Percentiles rank a stretch among this genome's conserved stretches.
phyloP scores from a whole-genome alignment of 2,888 invertebrate genomes.

The Drosophila borborema region DNA sequence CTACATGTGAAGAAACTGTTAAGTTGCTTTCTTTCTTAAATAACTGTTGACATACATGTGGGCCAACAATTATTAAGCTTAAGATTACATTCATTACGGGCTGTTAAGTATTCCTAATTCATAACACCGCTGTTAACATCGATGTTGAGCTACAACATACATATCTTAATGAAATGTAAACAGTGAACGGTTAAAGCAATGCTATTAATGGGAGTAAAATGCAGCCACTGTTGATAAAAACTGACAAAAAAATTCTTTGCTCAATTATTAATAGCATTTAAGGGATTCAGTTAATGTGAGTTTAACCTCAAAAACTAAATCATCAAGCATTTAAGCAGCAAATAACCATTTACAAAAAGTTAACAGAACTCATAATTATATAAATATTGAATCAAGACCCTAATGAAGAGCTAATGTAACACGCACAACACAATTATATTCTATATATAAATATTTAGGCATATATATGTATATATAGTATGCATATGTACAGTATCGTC shows the following conservation, averaged over 20 bases:
- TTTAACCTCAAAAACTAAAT: not conserved
- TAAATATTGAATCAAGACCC: slow-evolving; percentile 7
- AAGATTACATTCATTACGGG: not conserved
- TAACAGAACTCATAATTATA: slow-evolving; percentile 8
- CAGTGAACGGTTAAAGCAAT: not conserved
- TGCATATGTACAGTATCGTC: slow-evolving; percentile 9
- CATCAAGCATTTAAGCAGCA: not conserved
- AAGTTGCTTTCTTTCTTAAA: not conserved
- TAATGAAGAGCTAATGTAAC: slow-evolving; percentile 1
- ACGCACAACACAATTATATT: slow-evolving; percentile 4
- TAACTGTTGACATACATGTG: not conserved
- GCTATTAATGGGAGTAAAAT: not conserved
- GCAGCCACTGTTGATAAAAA: not conserved
- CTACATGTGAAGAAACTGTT: not conserved
- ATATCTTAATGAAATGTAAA: not conserved
- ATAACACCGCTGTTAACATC: not conserved
- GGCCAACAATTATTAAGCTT: not conserved
- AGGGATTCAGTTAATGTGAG: not conserved
- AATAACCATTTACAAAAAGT: slow-evolving; percentile 2
- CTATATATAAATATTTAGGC: not conserved
- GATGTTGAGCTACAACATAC: not conserved
- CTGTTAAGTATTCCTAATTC: not conserved
- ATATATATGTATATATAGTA: not conserved
- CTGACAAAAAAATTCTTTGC: not conserved
- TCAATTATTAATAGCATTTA: slow-evolving; percentile 1